These are phyloP conservation scores for Leiothrix lutea DNA, from an alignment of 2,113 vertebrate genomes.

Conservation along the genomic window DNA sequence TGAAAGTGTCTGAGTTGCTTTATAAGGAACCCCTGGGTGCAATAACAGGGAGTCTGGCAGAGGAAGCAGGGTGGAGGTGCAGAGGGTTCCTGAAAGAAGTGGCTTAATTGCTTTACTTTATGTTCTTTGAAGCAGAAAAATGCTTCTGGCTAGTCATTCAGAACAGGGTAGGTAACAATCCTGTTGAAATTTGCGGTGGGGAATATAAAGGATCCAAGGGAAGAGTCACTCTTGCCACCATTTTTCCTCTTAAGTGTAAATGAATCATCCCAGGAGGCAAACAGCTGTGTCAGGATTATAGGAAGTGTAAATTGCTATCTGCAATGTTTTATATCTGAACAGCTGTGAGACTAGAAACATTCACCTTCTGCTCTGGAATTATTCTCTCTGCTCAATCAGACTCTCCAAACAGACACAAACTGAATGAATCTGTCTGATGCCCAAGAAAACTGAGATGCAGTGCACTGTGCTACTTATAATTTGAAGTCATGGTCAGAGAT, in stretches of 20 bases:
- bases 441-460: neutral
- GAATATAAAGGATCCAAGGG: neutral
- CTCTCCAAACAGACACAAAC: neutral
- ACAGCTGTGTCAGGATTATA: constrained; percentile 22
- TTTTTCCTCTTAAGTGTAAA: constrained; percentile 37
- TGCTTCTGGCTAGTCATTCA: neutral
- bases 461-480: neutral
- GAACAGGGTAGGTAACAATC: neutral
- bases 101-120: constrained; percentile 41
- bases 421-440: neutral
- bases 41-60: neutral
- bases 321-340: neutral
- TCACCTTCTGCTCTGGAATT: constrained; percentile 13
- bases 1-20: constrained; percentile 11
- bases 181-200: neutral
- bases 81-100: neutral
- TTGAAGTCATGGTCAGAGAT: neutral
- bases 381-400: neutral
- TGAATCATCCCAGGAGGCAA: neutral
- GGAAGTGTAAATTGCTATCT: constrained; percentile 28
- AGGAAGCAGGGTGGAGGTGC: neutral
- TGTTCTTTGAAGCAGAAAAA: constrained; percentile 35
- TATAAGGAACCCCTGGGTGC: neutral
- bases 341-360: neutral
- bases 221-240: neutral